Evolutionary conservation across 2,797 vertebrate genomes (phyloP).

Genomic region (Sphenodon punctatus): DNA sequence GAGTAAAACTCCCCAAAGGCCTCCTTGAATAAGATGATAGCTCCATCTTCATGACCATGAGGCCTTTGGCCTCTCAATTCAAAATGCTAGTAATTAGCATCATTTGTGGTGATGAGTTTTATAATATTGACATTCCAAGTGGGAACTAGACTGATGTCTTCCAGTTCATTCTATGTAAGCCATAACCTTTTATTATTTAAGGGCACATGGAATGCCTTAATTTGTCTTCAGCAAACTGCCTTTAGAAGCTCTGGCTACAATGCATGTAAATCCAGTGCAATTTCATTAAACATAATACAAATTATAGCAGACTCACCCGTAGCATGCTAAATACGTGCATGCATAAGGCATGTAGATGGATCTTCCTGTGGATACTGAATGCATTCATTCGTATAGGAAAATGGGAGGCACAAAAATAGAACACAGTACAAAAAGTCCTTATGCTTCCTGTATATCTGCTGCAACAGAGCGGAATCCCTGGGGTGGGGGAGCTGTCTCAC

Average conservation of each 20-base stretch:
- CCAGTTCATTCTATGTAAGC: neutral
- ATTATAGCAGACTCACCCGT: no score
- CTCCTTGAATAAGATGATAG: neutral
- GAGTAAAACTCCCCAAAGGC: neutral
- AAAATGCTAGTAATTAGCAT: neutral
- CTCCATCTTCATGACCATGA: neutral
- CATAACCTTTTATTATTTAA: neutral
- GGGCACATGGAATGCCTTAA: neutral
- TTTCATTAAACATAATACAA: no score
- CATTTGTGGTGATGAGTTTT: neutral
- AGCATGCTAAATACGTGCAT: no score
- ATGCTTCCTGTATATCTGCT: no score
- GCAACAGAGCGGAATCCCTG: no score
- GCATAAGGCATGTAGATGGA: no score
- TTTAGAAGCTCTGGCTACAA: neutral
- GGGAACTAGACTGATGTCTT: neutral
- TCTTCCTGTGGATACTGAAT: no score
- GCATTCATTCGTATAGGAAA: no score
- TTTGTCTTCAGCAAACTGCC: rapidly evolving
- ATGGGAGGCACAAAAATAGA: no score
- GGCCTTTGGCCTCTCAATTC: neutral
- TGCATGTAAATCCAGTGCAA: no score
- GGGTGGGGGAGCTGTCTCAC: no score
- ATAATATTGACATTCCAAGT: rapidly evolving
- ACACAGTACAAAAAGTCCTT: no score